Evolutionary conservation across 2,113 vertebrate genomes (phyloP).

Genomic region (Tragelaphus imberbis): DNA sequence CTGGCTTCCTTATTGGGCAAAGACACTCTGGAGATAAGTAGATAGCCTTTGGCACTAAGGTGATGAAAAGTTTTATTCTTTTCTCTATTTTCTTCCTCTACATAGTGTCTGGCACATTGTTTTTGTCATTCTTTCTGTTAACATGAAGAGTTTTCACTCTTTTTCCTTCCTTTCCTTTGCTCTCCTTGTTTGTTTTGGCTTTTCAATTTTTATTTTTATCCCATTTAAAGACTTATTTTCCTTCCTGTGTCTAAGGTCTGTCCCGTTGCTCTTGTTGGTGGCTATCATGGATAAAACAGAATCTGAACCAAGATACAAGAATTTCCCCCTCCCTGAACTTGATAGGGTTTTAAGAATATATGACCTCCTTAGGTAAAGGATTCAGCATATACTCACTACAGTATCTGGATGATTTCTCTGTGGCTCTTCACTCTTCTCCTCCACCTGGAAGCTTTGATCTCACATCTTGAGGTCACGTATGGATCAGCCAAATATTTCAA

Average conservation of each 20-base stretch:
- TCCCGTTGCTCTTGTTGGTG: not conserved
- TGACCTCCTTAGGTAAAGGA: not conserved
- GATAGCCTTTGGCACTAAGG: not conserved
- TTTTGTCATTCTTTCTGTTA: not conserved
- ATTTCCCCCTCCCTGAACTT: not conserved
- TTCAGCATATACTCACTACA: not conserved
- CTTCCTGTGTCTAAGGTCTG: not conserved
- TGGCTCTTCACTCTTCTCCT: not conserved
- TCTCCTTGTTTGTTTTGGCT: not conserved
- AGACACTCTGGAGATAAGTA: not conserved
- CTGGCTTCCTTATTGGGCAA: not conserved
- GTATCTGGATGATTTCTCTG: conserved; percentile 16
- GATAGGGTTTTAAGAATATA: conserved; percentile 9
- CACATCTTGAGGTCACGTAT: not conserved
- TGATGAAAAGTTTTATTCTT: not conserved
- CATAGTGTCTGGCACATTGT: not conserved
- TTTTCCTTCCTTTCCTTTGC: not conserved
- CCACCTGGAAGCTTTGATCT: conserved; percentile 14
- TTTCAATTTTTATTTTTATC: not conserved
- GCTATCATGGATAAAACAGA: conserved; percentile 4
- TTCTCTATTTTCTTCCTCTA: not conserved
- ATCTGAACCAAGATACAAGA: not conserved
- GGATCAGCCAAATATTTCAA: not conserved
- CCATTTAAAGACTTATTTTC: not conserved
- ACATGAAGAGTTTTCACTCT: not conserved